Percentiles rank a stretch among this genome's conserved stretches.
phyloP scores from a whole-genome alignment of 2,888 invertebrate species.

The Muscina levida region DNA sequence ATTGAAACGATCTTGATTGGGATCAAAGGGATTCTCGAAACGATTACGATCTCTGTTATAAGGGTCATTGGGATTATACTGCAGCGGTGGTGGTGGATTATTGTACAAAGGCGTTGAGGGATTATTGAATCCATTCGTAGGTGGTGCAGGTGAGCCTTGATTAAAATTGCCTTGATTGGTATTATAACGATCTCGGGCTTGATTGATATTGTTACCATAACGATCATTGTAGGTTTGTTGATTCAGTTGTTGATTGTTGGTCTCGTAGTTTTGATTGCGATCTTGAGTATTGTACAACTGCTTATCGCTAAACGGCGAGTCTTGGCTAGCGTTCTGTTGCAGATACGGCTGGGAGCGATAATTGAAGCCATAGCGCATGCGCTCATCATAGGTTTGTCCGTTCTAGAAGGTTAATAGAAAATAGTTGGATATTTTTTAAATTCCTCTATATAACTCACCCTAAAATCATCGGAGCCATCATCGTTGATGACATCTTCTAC shows the following conservation, averaged over 20 bases:
- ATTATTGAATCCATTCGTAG: constrained; percentile 46
- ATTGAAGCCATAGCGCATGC: constrained; percentile 74
- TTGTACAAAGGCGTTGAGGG: constrained; percentile 59
- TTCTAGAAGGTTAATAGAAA: constrained; percentile 70
- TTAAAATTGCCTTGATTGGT: constrained; percentile 43
- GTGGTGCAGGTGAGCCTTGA: constrained; percentile 35
- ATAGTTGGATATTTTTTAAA: not conserved
- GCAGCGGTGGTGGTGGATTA: constrained; percentile 41
- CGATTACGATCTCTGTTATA: constrained; percentile 66
- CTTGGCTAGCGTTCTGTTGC: constrained; percentile 70
- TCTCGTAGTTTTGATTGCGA: constrained; percentile 73
- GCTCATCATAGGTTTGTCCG: constrained; percentile 77
- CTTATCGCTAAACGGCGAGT: constrained; percentile 75
- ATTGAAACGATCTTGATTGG: constrained; percentile 75
- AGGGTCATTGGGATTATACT: constrained; percentile 57
- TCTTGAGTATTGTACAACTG: constrained; percentile 54
- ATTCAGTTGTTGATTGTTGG: constrained; percentile 55
- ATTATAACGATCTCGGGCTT: constrained; percentile 34
- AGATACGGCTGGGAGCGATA: constrained; percentile 70
- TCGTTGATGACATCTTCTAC: constrained; percentile 71
- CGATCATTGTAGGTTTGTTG: constrained; percentile 63
- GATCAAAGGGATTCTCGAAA: constrained; percentile 72
- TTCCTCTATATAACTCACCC: constrained; percentile 70
- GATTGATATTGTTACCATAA: constrained; percentile 67
- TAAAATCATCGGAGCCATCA: constrained; percentile 77